Evolutionary conservation across 2,888 invertebrate species (phyloP).

Genomic region (Gymnoscelis rufifasciata): DNA sequence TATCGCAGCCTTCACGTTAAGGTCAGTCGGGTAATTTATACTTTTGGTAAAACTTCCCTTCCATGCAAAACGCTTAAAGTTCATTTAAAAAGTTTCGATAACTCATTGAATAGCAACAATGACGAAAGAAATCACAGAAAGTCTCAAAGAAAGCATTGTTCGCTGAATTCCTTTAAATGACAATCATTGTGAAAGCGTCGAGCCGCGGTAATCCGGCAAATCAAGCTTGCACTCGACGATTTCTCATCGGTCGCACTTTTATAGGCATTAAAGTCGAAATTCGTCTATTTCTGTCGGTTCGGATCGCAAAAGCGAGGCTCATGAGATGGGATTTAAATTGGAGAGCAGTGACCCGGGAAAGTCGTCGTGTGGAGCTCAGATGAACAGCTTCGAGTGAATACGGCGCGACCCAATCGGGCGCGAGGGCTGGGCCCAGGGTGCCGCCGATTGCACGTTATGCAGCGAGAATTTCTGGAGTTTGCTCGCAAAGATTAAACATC

Average conservation of each 20-base stretch:
- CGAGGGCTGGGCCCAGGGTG: not conserved
- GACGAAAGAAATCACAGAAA: slow-evolving; percentile 12
- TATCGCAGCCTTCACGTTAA: not conserved
- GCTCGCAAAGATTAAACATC: slow-evolving; percentile 15
- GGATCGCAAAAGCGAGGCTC: slow-evolving; percentile 30
- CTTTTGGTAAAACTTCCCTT: not conserved
- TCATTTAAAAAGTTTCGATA: not conserved
- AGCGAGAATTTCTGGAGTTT: not conserved
- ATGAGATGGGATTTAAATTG: slow-evolving; percentile 53
- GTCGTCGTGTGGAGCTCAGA: slow-evolving; percentile 14
- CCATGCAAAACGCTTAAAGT: not conserved
- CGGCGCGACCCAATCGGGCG: slow-evolving; percentile 22
- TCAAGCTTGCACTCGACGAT: not conserved
- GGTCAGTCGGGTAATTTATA: slow-evolving; percentile 1
- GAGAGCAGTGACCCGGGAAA: slow-evolving; percentile 48
- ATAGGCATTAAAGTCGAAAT: slow-evolving; percentile 27
- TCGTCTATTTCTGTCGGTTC: slow-evolving; percentile 16
- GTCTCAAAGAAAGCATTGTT: slow-evolving; percentile 9
- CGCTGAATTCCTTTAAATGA: slow-evolving; percentile 15
- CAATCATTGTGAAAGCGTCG: slow-evolving; percentile 14
- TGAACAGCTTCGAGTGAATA: slow-evolving; percentile 26
- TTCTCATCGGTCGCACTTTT: slow-evolving; percentile 16
- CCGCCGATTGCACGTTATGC: not conserved
- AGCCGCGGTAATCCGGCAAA: slow-evolving; percentile 11
- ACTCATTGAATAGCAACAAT: not conserved